phyloP scores from a whole-genome alignment of 1,140 invertebrate genomes.

The Papilio machaon region DNA sequence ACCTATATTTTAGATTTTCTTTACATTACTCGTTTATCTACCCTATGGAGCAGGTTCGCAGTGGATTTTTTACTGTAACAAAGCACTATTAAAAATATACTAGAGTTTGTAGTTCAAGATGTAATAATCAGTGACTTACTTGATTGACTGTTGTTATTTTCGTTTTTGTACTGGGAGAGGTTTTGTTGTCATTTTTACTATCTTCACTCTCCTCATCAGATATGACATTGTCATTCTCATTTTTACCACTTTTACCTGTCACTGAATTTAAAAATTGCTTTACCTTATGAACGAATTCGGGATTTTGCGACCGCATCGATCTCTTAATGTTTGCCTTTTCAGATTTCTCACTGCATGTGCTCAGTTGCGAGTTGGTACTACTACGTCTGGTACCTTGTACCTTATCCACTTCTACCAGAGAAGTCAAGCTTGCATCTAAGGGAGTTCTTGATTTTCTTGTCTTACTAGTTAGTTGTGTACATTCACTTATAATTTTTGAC shows the following conservation, averaged over 20 bases:
- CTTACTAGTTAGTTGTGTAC: slow-evolving; percentile 75
- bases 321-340: slow-evolving; percentile 66
- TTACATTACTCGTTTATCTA: slow-evolving; percentile 37
- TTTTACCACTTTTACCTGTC: slow-evolving; percentile 62
- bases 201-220: slow-evolving; percentile 60
- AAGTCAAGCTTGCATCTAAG: slow-evolving; percentile 63
- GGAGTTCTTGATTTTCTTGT: slow-evolving; percentile 72
- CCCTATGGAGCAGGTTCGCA: not conserved
- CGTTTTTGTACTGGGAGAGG: slow-evolving; percentile 56
- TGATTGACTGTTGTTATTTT: slow-evolving; percentile 52
- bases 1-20: slow-evolving; percentile 51
- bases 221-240: slow-evolving; percentile 51
- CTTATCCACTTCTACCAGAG: slow-evolving; percentile 60
- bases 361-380: slow-evolving; percentile 71
- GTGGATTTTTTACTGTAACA: not conserved
- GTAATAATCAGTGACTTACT: slow-evolving; percentile 33
- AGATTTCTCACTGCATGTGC: slow-evolving; percentile 70
- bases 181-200: slow-evolving; percentile 49
- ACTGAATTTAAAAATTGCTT: slow-evolving; percentile 82
- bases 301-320: slow-evolving; percentile 82
- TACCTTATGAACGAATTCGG: slow-evolving; percentile 83
- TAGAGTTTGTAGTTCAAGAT: not conserved
- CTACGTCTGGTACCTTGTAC: slow-evolving; percentile 59
- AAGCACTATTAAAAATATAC: not conserved
- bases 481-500: slow-evolving; percentile 81